A percentile compares a stretch with the other conserved stretches of the same genome.
phyloP scores from a whole-genome alignment of 2,797 vertebrate species.

The Coendou prehensilis region DNA sequence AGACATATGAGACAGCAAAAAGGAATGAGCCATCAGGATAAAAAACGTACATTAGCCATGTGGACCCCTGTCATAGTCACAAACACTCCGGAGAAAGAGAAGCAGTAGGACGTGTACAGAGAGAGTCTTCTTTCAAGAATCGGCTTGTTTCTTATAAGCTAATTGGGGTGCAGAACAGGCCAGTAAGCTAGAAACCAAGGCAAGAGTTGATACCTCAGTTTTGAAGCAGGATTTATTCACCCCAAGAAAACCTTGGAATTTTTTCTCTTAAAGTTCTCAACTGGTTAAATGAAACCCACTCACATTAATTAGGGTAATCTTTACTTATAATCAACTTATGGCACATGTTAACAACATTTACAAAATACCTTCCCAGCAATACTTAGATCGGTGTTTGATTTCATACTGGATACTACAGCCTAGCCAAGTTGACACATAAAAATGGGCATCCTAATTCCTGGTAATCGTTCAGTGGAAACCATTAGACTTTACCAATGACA shows the following conservation, averaged over 20 bases:
- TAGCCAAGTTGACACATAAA: neutral
- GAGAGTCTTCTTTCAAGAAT: neutral
- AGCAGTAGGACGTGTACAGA: neutral
- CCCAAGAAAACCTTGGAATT: neutral
- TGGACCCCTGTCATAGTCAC: neutral
- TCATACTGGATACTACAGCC: neutral
- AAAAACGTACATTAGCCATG: neutral
- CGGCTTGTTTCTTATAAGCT: neutral
- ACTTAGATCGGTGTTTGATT: neutral
- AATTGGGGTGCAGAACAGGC: neutral
- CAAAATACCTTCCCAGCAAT: neutral
- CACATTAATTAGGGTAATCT: neutral
- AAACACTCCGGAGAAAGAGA: neutral
- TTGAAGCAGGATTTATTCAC: neutral
- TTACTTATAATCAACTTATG: neutral
- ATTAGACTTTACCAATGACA: neutral
- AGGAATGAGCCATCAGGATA: neutral
- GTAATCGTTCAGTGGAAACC: neutral
- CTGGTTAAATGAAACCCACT: neutral
- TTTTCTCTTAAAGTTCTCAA: neutral
- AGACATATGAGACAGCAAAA: neutral
- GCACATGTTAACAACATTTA: neutral
- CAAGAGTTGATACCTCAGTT: neutral
- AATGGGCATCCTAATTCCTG: neutral
- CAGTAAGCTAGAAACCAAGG: neutral